These are phyloP conservation scores for Eledone cirrhosa DNA, from an alignment of 2,888 invertebrate genomes.

Conservation along the genomic window DNA sequence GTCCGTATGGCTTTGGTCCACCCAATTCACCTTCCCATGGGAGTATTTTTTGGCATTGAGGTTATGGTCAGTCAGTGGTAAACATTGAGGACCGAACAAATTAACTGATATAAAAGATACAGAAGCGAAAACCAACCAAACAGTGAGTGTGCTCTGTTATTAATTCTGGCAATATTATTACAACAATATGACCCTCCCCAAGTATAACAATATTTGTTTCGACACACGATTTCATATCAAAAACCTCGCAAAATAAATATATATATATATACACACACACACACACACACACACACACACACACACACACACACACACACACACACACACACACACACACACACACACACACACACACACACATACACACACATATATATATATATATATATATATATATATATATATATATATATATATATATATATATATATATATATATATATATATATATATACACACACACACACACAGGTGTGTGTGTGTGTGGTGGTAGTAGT, in stretches of 20 bases:
- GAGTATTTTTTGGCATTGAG: background rate
- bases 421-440: conserved; percentile 14
- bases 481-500: no score
- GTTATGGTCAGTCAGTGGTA: background rate
- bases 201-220: no score
- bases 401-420: conserved; percentile 24
- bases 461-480: conserved; percentile 29
- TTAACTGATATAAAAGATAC: no score
- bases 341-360: background rate
- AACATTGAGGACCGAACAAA: no score
- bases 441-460: conserved; percentile 18
- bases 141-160: no score
- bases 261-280: background rate
- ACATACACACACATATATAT: conserved; percentile 33
- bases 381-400: conserved; percentile 21
- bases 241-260: no score
- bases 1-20: no score
- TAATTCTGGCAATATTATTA: no score
- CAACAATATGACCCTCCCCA: no score
- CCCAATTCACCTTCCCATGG: no score
- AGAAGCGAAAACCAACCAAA: no score
- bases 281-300: background rate
- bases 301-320: background rate
- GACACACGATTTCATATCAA: no score
- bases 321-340: background rate